These are phyloP conservation scores for Ischnura elegans DNA, from an alignment of 2,888 invertebrate genomes.

Conservation along the genomic window DNA sequence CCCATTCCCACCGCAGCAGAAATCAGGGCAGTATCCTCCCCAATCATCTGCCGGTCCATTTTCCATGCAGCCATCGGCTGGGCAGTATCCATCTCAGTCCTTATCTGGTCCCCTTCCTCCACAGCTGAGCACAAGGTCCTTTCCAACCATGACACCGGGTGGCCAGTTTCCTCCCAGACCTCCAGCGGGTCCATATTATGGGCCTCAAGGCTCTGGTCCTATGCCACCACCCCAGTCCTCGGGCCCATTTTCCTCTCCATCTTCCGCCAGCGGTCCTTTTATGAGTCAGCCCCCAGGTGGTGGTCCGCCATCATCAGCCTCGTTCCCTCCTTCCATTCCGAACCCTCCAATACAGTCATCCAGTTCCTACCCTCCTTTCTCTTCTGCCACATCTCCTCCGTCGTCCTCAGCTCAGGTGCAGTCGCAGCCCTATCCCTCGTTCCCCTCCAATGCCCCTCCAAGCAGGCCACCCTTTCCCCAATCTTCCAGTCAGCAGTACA, in stretches of 20 bases:
- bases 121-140: neutral
- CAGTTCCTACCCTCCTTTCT: neutral
- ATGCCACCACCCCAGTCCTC: neutral
- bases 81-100: neutral
- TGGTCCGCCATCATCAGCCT: neutral
- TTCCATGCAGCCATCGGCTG: neutral
- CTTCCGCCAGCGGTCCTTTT: neutral
- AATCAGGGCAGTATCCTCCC: neutral
- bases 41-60: neutral
- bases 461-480: constrained; percentile 8
- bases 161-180: constrained; percentile 31
- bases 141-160: neutral
- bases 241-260: neutral
- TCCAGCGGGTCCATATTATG: neutral
- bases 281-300: neutral
- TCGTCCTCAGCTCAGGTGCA: neutral
- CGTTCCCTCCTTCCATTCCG: neutral
- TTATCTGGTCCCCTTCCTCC: neutral
- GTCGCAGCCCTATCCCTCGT: constrained; percentile 8
- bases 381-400: neutral
- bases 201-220: neutral
- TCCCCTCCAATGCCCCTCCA: neutral
- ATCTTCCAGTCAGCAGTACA: constrained; percentile 1
- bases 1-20: neutral
- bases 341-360: neutral